Conservation (phyloP, 2,113 vertebrate species). For the Syngnathus scovelli region DNA sequence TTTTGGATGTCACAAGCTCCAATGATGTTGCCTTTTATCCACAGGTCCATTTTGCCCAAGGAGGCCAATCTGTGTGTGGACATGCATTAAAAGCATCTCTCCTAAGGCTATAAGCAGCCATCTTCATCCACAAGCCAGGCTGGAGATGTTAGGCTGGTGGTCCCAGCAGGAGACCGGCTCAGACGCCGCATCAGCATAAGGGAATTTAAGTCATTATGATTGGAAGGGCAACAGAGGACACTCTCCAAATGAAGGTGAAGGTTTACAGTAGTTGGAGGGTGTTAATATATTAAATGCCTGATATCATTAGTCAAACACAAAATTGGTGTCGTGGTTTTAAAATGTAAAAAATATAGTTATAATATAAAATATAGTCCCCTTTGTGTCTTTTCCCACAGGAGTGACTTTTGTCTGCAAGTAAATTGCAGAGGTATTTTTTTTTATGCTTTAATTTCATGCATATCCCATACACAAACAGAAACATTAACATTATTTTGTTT, state of each 20-base stretch:
- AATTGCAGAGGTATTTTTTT: neutral
- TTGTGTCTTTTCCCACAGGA: neutral
- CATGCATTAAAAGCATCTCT: conserved; percentile 40
- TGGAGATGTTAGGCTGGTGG: conserved; percentile 69
- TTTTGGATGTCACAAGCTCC: conserved; percentile 44
- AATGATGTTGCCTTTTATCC: conserved; percentile 54
- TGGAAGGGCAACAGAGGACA: conserved; percentile 85
- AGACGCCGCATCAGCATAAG: conserved; percentile 82
- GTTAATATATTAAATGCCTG: neutral
- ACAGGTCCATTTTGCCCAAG: conserved; percentile 63
- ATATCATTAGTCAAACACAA: neutral
- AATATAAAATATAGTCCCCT: neutral
- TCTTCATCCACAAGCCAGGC: conserved; percentile 72
- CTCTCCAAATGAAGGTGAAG: conserved; percentile 19
- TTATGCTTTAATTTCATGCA: conserved; percentile 49
- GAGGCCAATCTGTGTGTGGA: conserved; percentile 58
- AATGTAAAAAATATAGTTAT: too few species aligned
- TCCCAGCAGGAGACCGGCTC: conserved; percentile 78
- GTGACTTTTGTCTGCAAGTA: conserved; percentile 15
- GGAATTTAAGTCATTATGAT: conserved; percentile 85
- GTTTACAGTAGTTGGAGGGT: conserved; percentile 23
- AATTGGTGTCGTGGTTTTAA: neutral
- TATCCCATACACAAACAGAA: conserved; percentile 11
- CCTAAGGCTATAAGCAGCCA: conserved; percentile 26
- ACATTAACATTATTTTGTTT: conserved; percentile 8